These are phyloP conservation scores for Aptenodytes forsteri DNA, from an alignment of 2,113 vertebrate species.

Conservation along the genomic window DNA sequence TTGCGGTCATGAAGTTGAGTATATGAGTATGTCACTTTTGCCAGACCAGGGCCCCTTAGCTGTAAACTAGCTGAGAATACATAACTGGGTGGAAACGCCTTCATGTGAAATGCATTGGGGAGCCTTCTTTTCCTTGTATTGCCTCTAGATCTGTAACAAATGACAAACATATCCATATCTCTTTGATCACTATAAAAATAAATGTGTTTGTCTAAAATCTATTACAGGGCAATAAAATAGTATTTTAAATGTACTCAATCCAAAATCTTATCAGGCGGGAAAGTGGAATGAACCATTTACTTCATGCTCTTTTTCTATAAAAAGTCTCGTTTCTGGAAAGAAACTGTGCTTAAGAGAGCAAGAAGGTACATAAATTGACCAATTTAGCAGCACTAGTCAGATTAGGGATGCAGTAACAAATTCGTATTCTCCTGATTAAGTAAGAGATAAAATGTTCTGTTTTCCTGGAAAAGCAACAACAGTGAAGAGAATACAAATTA, in stretches of 20 bases:
- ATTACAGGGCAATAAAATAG: slow-evolving; percentile 36
- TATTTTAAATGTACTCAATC: slow-evolving; percentile 8
- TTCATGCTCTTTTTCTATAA: slow-evolving; percentile 3
- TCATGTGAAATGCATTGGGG: neutral
- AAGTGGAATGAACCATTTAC: neutral
- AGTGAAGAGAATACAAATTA: neutral
- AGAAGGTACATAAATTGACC: slow-evolving; percentile 28
- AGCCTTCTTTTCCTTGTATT: neutral
- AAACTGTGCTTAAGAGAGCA: neutral
- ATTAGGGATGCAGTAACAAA: neutral
- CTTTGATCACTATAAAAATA: slow-evolving; percentile 45
- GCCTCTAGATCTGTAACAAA: slow-evolving; percentile 20
- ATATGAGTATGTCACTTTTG: neutral
- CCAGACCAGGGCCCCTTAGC: neutral
- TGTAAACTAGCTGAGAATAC: neutral
- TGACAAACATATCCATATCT: slow-evolving; percentile 14
- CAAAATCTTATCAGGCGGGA: slow-evolving; percentile 24
- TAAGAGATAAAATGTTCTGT: neutral
- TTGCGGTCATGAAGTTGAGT: neutral
- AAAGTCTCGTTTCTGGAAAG: slow-evolving; percentile 6
- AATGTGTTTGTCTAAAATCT: slow-evolving; percentile 20
- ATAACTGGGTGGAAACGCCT: neutral
- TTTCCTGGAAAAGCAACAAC: neutral
- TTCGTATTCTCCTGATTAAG: neutral
- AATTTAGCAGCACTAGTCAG: neutral